Evolutionary conservation across 2,797 vertebrate genomes (phyloP).

Genomic region (Craterocephalus amniculus): DNA sequence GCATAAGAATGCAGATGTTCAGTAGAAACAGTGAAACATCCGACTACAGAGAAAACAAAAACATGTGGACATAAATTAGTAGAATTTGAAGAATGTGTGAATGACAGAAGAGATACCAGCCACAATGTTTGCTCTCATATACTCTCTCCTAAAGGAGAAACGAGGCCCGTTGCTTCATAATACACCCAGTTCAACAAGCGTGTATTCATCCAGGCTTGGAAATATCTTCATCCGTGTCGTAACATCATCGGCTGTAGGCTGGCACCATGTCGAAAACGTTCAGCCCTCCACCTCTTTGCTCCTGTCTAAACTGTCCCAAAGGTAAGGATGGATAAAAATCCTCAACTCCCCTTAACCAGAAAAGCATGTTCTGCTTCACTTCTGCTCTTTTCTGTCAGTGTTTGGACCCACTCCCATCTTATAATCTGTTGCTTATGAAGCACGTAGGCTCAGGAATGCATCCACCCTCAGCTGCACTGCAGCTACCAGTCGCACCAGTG

Average conservation of each 20-base stretch:
- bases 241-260: neutral
- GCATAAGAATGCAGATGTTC: no score
- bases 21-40: no score
- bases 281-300: neutral
- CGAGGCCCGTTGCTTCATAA: neutral
- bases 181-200: neutral
- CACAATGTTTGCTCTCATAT: no score
- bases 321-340: neutral
- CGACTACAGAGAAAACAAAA: no score
- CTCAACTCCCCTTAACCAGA: conserved; percentile 36
- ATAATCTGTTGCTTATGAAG: conserved; percentile 68
- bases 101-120: no score
- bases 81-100: no score
- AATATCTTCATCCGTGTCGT: neutral
- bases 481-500: neutral
- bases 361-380: conserved; percentile 12
- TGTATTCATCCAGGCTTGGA: neutral
- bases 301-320: neutral
- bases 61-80: no score
- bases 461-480: conserved; percentile 32
- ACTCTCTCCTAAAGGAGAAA: no score
- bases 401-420: conserved; percentile 34
- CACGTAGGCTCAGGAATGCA: conserved; percentile 55
- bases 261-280: neutral
- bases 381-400: neutral